Evolutionary conservation across 2,113 vertebrate species (phyloP).

Genomic region (Gulo gulo): DNA sequence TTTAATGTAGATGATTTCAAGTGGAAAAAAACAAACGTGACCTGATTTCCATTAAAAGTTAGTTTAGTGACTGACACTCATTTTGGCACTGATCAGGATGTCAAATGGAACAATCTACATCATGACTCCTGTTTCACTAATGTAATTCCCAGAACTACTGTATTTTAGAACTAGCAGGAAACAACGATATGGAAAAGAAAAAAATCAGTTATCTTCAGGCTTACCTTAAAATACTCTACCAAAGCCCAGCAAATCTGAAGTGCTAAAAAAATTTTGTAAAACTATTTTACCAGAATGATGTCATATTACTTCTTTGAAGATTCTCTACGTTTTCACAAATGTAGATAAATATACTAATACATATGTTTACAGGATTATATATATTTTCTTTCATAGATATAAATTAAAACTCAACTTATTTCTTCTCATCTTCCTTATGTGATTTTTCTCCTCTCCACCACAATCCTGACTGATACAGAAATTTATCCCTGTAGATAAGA

Average conservation of each 20-base stretch:
- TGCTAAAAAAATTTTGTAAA: neutral
- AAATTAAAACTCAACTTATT: neutral
- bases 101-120: neutral
- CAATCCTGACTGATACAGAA: neutral
- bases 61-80: neutral
- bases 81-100: neutral
- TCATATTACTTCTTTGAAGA: neutral
- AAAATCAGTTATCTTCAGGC: neutral
- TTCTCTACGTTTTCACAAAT: neutral
- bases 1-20: neutral
- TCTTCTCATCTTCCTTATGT: neutral
- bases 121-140: constrained; percentile 3
- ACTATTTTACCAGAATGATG: neutral
- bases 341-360: neutral
- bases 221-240: neutral
- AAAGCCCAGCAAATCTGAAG: neutral
- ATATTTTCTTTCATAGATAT: neutral
- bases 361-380: neutral
- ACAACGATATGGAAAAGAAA: neutral
- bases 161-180: neutral
- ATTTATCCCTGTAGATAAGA: neutral
- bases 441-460: neutral
- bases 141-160: neutral
- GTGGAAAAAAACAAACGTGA: constrained; percentile 1
- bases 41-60: neutral